Conservation (phyloP, 2,888 invertebrate species). For the Apodemia zela region DNA sequence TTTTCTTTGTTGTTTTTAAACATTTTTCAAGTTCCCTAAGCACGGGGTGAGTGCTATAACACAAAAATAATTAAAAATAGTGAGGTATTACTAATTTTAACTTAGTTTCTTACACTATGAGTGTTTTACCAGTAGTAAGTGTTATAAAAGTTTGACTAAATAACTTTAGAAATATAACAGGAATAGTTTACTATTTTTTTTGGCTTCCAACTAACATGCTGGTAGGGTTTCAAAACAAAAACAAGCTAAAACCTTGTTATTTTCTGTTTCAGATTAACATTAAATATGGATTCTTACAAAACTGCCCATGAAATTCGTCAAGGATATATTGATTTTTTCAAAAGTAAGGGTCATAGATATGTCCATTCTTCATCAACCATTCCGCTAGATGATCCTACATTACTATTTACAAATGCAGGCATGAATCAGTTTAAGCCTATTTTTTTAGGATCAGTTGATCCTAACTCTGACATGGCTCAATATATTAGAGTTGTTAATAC, state of each 20-base stretch:
- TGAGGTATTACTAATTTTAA: too few species aligned
- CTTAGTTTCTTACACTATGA: too few species aligned
- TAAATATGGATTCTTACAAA: constrained; percentile 78
- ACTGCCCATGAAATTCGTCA: constrained; percentile 90
- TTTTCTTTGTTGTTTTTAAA: too few species aligned
- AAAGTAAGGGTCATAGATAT: constrained; percentile 92
- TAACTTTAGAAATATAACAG: too few species aligned
- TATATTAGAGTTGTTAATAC: constrained; percentile 94
- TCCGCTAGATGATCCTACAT: constrained; percentile 97
- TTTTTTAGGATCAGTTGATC: constrained; percentile 97
- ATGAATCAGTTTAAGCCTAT: constrained; percentile 99
- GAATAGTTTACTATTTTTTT: too few species aligned
- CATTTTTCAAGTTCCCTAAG: too few species aligned
- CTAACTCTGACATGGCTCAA: constrained; percentile 96
- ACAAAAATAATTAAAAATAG: too few species aligned
- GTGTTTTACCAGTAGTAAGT: too few species aligned
- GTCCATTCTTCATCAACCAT: constrained; percentile 98
- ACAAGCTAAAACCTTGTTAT: background rate
- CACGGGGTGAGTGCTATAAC: too few species aligned
- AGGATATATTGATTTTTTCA: constrained; percentile 94
- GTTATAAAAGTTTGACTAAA: too few species aligned
- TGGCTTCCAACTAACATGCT: too few species aligned
- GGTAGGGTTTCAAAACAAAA: too few species aligned
- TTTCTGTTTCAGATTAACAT: constrained; percentile 30
- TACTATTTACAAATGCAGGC: constrained; percentile 98